Evolutionary conservation across 2,797 vertebrate genomes (phyloP).

Genomic region (Ptychadena robeensis): DNA sequence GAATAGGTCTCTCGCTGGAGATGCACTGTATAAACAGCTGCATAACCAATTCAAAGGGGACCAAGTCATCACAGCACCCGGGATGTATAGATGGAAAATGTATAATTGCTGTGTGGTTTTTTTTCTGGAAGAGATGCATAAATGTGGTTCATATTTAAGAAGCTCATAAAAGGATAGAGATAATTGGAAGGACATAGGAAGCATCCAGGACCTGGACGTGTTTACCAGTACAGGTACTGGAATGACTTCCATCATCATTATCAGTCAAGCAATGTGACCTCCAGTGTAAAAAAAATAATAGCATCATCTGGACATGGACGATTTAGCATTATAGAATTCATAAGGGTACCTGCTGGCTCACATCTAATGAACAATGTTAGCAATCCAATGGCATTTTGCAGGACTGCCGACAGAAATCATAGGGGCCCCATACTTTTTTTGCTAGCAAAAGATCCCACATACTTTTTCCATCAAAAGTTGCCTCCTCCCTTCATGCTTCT

Average conservation of each 20-base stretch:
- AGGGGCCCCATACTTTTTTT: too few relatives aligned
- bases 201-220: background rate
- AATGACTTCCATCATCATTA: background rate
- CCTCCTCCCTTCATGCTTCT: too few relatives aligned
- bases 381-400: too few relatives aligned
- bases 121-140: too few relatives aligned
- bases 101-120: background rate
- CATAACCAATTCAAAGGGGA: background rate
- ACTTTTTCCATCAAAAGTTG: too few relatives aligned
- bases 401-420: too few relatives aligned
- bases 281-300: background rate
- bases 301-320: too few relatives aligned
- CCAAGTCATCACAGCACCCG: background rate
- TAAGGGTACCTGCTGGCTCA: too few relatives aligned
- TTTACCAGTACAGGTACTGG: background rate
- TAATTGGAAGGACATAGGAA: background rate
- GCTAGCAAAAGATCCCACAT: too few relatives aligned
- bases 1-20: slow-evolving; percentile 22
- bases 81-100: background rate
- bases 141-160: background rate
- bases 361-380: too few relatives aligned
- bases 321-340: too few relatives aligned
- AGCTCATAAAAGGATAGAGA: background rate
- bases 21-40: slow-evolving; percentile 12
- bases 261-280: background rate